These are phyloP conservation scores for Cassiopea xamachana DNA, from an alignment of 30 jellyfish, hydroid and myxozoan genomes.

Conservation along the genomic window DNA sequence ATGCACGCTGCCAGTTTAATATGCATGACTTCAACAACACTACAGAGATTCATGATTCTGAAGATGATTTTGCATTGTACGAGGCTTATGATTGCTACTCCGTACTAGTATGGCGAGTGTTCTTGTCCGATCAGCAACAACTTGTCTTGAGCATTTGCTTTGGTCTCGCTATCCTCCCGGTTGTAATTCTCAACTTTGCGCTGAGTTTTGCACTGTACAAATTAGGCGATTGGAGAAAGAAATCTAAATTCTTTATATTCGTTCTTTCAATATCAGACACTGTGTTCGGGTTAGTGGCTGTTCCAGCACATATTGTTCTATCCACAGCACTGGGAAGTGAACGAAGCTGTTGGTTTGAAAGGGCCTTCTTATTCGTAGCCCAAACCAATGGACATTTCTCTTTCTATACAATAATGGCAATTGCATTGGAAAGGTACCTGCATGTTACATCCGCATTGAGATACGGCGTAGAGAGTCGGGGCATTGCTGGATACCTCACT, in stretches of 20 bases:
- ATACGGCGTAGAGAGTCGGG: background rate
- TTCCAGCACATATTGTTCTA: conserved; percentile 31
- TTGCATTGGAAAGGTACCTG: conserved; percentile 46
- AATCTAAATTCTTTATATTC: conserved; percentile 35
- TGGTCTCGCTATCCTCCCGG: conserved; percentile 52
- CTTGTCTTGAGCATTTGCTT: background rate
- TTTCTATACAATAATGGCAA: conserved; percentile 30
- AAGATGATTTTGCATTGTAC: background rate
- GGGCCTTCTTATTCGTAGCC: conserved; percentile 26
- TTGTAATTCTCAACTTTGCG: conserved; percentile 1
- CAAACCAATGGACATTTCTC: conserved; percentile 68
- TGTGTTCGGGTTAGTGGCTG: conserved; percentile 37
- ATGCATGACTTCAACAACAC: background rate
- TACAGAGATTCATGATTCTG: background rate
- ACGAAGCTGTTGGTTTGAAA: conserved; percentile 70
- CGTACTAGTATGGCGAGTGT: conserved; percentile 35
- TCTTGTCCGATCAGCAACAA: background rate
- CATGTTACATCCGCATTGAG: conserved; percentile 6
- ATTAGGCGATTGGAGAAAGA: conserved; percentile 17
- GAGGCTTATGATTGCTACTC: conserved; percentile 24
- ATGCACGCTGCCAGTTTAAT: background rate
- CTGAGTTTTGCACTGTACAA: conserved; percentile 51
- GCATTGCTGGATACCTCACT: background rate
- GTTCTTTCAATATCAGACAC: conserved; percentile 36
- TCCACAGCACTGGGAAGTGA: conserved; percentile 7